Evolutionary conservation across 2,888 invertebrate genomes (phyloP).

Genomic region (Volucella inanis): DNA sequence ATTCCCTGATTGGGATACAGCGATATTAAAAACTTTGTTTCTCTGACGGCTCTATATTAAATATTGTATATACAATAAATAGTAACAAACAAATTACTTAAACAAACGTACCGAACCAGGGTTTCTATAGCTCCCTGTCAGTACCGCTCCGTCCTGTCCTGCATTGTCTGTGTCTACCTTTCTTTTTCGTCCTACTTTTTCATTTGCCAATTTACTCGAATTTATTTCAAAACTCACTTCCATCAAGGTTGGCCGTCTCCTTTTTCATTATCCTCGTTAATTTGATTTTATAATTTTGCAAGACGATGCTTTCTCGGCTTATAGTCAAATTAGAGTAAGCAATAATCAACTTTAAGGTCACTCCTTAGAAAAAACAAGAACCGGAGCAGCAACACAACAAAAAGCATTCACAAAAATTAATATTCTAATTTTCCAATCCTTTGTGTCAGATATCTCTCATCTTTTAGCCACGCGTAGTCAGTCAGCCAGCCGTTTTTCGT

Average conservation of each 20-base stretch:
- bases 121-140: too few relatives aligned
- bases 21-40: too few relatives aligned
- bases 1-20: too few relatives aligned
- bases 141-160: too few relatives aligned
- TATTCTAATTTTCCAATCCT: constrained; percentile 64
- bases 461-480: constrained; percentile 5
- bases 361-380: constrained; percentile 2
- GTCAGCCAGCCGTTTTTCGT: neutral
- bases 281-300: constrained; percentile 25
- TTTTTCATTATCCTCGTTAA: neutral
- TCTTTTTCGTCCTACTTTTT: too few relatives aligned
- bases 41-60: too few relatives aligned
- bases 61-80: too few relatives aligned
- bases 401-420: constrained; percentile 30
- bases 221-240: too few relatives aligned
- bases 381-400: neutral
- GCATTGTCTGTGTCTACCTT: too few relatives aligned
- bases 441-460: constrained; percentile 30
- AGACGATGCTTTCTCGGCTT: constrained; percentile 2
- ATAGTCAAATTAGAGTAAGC: constrained; percentile 35
- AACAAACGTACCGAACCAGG: too few relatives aligned
- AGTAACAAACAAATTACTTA: too few relatives aligned
- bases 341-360: constrained; percentile 38
- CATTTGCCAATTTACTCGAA: too few relatives aligned
- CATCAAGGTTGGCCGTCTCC: neutral